A percentile compares a stretch with the other conserved stretches of the same genome.
Evolutionary conservation across 2,113 vertebrate genomes (phyloP).

Genomic region (Oncorhynchus clarkii): DNA sequence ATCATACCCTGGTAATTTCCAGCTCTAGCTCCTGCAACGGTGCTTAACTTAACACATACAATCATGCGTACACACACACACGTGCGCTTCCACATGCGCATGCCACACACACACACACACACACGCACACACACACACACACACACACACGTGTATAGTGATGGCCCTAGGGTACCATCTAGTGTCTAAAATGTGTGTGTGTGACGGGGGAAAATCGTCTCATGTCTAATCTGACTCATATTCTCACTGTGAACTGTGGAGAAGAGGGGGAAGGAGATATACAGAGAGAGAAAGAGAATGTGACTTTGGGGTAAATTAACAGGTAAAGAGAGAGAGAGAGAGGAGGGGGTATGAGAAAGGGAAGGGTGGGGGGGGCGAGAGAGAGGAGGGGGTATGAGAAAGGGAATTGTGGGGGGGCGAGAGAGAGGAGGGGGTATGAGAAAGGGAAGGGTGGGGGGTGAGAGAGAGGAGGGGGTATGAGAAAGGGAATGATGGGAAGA

Average conservation of each 20-base stretch:
- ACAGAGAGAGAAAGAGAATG: not conserved
- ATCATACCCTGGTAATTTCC: too few species aligned
- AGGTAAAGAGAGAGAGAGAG: constrained; percentile 2
- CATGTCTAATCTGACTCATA: constrained; percentile 58
- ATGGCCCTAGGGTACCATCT: not conserved
- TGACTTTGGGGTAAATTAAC: constrained; percentile 12
- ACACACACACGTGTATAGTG: not conserved
- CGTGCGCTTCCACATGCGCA: too few species aligned
- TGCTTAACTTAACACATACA: too few species aligned
- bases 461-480: not conserved
- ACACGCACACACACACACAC: too few species aligned
- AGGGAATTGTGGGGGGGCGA: not conserved
- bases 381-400: too few species aligned
- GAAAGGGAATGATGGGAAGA: not conserved
- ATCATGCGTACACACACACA: too few species aligned
- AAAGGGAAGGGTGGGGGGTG: too few species aligned
- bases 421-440: too few species aligned
- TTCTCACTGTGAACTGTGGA: constrained; percentile 38
- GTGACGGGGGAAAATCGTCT: constrained; percentile 58
- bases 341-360: not conserved
- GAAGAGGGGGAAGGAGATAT: constrained; percentile 9
- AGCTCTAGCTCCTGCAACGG: too few species aligned
- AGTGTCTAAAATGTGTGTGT: constrained; percentile 15
- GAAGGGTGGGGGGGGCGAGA: too few species aligned
- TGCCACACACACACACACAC: too few species aligned